These are phyloP conservation scores for Columbina picui DNA, from an alignment of 2,113 vertebrate species.

Conservation along the genomic window DNA sequence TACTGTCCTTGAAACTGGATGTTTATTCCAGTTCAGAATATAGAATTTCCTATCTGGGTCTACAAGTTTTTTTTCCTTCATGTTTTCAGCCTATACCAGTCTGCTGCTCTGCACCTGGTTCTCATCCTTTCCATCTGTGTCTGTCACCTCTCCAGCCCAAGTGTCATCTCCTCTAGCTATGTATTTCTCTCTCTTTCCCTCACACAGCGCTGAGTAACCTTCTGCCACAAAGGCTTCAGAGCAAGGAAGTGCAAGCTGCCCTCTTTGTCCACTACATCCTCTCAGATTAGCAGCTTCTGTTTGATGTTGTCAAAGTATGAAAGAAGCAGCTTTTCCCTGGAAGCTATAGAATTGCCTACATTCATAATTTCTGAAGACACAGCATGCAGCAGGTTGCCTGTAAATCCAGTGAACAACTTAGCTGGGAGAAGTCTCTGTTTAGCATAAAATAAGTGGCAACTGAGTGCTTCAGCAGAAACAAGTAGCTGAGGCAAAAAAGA, in stretches of 20 bases:
- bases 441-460: neutral
- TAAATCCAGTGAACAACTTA: neutral
- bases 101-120: neutral
- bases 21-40: slow-evolving; percentile 3
- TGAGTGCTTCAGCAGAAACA: neutral
- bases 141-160: neutral
- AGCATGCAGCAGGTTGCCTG: neutral
- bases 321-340: neutral
- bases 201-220: neutral
- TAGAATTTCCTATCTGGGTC: neutral
- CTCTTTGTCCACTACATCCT: neutral
- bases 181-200: neutral
- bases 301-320: neutral
- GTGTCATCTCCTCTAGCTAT: neutral
- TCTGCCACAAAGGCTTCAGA: neutral
- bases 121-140: neutral
- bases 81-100: neutral
- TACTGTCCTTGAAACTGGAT: neutral
- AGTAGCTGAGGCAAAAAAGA: neutral
- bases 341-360: neutral
- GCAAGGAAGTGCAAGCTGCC: neutral
- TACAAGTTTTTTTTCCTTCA: neutral
- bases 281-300: neutral
- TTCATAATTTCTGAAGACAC: neutral
- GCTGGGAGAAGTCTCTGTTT: neutral